phyloP scores from a whole-genome alignment of 2,888 invertebrate species.

The Cheilosia variabilis region DNA sequence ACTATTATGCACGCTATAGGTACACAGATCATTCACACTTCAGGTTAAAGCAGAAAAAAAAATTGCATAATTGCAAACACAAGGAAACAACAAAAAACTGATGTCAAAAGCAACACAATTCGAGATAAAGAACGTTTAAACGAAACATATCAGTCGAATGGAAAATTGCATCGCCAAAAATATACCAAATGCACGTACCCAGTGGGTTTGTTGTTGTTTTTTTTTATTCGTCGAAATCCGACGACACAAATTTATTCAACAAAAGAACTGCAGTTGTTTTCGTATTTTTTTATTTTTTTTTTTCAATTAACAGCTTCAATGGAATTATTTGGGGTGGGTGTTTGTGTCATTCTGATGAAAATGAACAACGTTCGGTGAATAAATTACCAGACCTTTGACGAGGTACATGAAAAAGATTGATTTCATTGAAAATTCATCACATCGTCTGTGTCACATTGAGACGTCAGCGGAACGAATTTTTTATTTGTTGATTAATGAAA shows the following conservation, averaged over 20 bases:
- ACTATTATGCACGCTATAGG: slow-evolving; percentile 7
- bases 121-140: slow-evolving; percentile 2
- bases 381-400: slow-evolving; percentile 12
- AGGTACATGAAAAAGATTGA: slow-evolving; percentile 9
- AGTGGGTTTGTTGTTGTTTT: neutral
- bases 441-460: neutral
- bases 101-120: neutral
- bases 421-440: slow-evolving; percentile 21
- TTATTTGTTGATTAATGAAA: neutral
- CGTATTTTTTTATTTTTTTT: neutral
- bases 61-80: slow-evolving; percentile 11
- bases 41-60: neutral
- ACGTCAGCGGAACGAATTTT: neutral
- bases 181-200: slow-evolving; percentile 15
- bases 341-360: slow-evolving; percentile 27
- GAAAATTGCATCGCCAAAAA: slow-evolving; percentile 30
- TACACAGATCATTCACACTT: neutral
- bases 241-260: slow-evolving; percentile 13
- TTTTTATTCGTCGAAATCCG: slow-evolving; percentile 18
- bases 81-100: neutral
- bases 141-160: slow-evolving; percentile 19
- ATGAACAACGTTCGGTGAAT: slow-evolving; percentile 36
- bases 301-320: neutral
- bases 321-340: slow-evolving; percentile 14
- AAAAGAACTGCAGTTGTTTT: slow-evolving; percentile 22